These are phyloP conservation scores for Cacoxenus indagator DNA, from an alignment of 2,888 invertebrate genomes.

Conservation along the genomic window DNA sequence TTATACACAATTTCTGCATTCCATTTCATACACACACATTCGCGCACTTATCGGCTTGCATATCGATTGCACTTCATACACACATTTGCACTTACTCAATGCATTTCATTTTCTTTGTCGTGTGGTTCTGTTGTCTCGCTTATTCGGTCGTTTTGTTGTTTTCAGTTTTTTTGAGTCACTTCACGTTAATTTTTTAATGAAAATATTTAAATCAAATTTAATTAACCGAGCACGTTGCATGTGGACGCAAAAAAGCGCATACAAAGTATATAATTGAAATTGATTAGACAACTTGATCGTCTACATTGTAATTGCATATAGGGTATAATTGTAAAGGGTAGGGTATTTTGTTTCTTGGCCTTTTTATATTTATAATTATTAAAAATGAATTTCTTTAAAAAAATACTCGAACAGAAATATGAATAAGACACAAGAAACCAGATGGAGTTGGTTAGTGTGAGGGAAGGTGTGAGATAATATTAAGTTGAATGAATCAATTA, in stretches of 20 bases:
- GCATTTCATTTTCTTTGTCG: not conserved
- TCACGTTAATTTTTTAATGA: not conserved
- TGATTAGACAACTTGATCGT: not conserved
- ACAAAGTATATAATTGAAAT: not conserved
- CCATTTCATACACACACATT: no score
- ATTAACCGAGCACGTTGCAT: conserved; percentile 14
- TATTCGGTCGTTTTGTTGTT: not conserved
- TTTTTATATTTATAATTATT: no score
- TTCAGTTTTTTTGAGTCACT: not conserved
- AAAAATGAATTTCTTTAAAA: no score
- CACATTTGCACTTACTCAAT: not conserved
- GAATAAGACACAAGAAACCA: no score
- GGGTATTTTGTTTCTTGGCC: no score
- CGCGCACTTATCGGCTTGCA: no score
- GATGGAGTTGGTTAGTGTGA: no score
- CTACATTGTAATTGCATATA: not conserved
- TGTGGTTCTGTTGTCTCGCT: not conserved
- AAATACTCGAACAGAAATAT: no score
- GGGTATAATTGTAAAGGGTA: no score
- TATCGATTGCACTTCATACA: not conserved
- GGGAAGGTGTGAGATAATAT: no score
- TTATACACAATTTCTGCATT: no score
- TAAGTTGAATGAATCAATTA: no score
- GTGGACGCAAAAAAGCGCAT: not conserved
- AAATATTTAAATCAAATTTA: conserved; percentile 7